Base-by-base conservation (phyloP, 2,888 invertebrate genomes). In the Marasmarcha lunaedactyla region DNA sequence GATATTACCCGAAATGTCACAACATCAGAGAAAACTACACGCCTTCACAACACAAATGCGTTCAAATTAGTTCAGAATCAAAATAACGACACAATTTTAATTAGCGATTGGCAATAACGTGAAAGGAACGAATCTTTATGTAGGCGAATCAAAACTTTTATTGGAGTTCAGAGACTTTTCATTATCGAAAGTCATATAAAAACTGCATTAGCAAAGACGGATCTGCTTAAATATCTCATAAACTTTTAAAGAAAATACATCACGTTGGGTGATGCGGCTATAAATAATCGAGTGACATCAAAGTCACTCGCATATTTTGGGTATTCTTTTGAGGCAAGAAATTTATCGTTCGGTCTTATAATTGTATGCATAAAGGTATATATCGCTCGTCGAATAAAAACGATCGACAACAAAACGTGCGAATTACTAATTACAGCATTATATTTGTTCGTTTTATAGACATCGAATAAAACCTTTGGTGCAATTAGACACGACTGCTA, bases 341-440 rank as follows among this genome's bases (percentile, higher is more conserved):
- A 60, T 59, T 59, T 57, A 63, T 59, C 49, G 52, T 51, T 49
- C 40, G 48, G 46, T 44, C 51, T 55, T 20, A 20, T 55, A 57
- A 57, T 55, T 59, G 62, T 57, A 49, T 54, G 56, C 52, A 62
- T 55, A 56, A 54, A 55, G 44, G 50, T 50, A 56, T 57, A 56
- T 65, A 59, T 59, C 52, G 56, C 20, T 20, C 52, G 53, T 43
- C 45, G 48, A 47, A 49, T 50, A 57, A 61, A 59, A 63, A 60
- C n/a, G 3, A 30, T 4, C 30, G 39, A 40, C 47, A 39, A 46
- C 48, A 52, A 51, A 54, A 54, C 48, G 47, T 53, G 52, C 56
- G 54, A 67, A 63, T 63, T 57, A 52, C 57, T 63, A 64, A 70
- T 67, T 65, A 65, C 58, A 42, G 53, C 52, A 47, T 50, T 50